Conservation (phyloP, 2,888 invertebrate species). For the Leuctra nigra region DNA sequence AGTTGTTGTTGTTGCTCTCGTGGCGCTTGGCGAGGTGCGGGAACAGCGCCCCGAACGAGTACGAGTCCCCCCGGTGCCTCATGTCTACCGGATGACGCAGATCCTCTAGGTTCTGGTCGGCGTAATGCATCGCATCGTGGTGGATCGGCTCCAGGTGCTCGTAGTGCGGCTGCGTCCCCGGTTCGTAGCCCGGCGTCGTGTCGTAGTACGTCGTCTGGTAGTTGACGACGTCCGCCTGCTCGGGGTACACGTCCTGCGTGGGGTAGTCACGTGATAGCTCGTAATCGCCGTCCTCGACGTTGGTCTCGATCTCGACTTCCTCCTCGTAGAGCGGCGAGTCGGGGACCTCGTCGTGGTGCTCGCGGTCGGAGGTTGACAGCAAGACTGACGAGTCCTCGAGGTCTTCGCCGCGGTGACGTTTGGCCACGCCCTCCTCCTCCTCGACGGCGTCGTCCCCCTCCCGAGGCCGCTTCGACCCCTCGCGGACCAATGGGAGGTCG, state of each 20-base stretch:
- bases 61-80: conserved; percentile 13
- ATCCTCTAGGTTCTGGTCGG: conserved; percentile 3
- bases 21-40: conserved; percentile 2
- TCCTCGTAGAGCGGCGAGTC: background rate
- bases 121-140: conserved; percentile 7
- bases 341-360: background rate
- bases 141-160: conserved; percentile 6
- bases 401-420: too few relatives aligned
- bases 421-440: too few relatives aligned
- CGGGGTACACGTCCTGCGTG: background rate
- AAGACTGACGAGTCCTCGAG: too few relatives aligned
- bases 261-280: background rate
- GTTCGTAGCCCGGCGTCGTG: too few relatives aligned
- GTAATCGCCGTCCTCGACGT: background rate
- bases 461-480: too few relatives aligned
- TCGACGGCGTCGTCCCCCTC: too few relatives aligned
- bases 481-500: too few relatives aligned
- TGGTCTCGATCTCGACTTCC: conserved; percentile 1
- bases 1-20: background rate
- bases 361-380: too few relatives aligned
- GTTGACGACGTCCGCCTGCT: background rate
- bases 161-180: too few relatives aligned
- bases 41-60: conserved; percentile 9
- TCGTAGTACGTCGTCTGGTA: too few relatives aligned
- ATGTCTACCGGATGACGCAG: background rate